Base-by-base conservation (phyloP, 1,140 invertebrate species). In the Globodera ellingtonae region DNA sequence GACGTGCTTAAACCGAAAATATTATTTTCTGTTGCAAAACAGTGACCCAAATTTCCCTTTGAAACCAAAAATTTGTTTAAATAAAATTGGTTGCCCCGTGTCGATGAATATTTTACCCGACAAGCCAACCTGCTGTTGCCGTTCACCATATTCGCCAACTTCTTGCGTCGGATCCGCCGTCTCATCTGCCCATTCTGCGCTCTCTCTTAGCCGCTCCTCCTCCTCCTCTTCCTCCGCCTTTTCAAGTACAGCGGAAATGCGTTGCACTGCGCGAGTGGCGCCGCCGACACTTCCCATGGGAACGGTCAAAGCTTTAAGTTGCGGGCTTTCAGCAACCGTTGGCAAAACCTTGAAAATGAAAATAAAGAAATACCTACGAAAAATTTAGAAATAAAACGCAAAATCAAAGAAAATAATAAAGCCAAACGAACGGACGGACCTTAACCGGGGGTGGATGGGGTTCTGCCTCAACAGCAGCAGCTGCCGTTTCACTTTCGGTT, bases 291-390 rank as follows among this genome's bases (percentile, higher is more conserved):
- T 35, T 35, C 35, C 35, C 35, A 35, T 35, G 35, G 35, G 3
- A 35, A 35, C 35, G 35, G 66, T 3, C 66, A 35, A 3, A 18
- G 24, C 13, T 75, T 62, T 62, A 18, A 18, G 56, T 6, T 15
- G 62, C 18, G 75, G 69, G 6, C 18, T 70, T 35, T 78, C 65
- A 21, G 65, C 65, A 18, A 21, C 2, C n/a, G 48, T 18, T 35
- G 73, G 73, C 46, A 75, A 75, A 52, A 75, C 73, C 73, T 75
- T 72, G 7, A 75, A 75, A 50, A 24, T 50, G 10, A 73, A n/a
- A 24, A 24, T 24, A 24, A 24, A 24, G 24, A 24, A 24, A 24
- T 24, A 1, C 24, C 1, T 24, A 24, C 24, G 24, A 73, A 15
- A 35, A 50, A 24, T 47, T 13, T 4, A 3, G 50, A 18, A 46